Base-by-base conservation (phyloP, 2,888 invertebrate species). In the Cenopis cana region DNA sequence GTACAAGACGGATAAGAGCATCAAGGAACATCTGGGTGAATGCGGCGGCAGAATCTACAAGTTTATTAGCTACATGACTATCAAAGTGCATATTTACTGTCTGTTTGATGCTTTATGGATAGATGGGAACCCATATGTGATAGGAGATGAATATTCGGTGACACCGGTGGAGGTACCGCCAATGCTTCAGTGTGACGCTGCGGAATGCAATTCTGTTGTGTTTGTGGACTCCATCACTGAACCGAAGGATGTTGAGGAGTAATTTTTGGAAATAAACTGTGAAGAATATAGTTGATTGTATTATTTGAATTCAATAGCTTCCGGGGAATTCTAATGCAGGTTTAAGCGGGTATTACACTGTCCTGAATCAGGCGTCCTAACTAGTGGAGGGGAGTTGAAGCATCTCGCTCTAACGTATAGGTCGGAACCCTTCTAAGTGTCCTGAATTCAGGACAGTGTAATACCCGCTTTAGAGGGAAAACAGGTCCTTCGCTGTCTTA, bases 21-120 rank as follows among this genome's bases (percentile, higher is more conserved):
- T 93, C 0, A 93, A 92, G 10, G 93, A 93, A 73, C 93, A 93
- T 81, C 78, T 93, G 20, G 93, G 93, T 0, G 93, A 93, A 54
- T 93, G 93, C 33, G 93, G 93, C 0, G 93, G 93, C 0, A 79
- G 93, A 1, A 93, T 93, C 0, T 93, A 93, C 72, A 93, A 93
- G 52, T 93, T 93, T 10, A 93, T 93, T 0, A 92, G 91, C 50
- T 93, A 93, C 11, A 93, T 93, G 93, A 91, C 91, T 0, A 92
- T 93, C 0, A 93, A 91, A 74, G 93, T 93, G 0, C 93, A 93
- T 75, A 93, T 93, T 0, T 93, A 93, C 29, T 93, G 93, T 59
- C 72, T 93, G 4, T 93, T 93, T 17, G 93, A 93, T 24, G 89
- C 93, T 0, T 71, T 93, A 1, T 93, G 93, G 93, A 92, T 93